Evolutionary conservation across 1,140 invertebrate genomes (phyloP), one percentile per base, ranked within the genome.

Genomic region (Trichonephila clavipes): DNA sequence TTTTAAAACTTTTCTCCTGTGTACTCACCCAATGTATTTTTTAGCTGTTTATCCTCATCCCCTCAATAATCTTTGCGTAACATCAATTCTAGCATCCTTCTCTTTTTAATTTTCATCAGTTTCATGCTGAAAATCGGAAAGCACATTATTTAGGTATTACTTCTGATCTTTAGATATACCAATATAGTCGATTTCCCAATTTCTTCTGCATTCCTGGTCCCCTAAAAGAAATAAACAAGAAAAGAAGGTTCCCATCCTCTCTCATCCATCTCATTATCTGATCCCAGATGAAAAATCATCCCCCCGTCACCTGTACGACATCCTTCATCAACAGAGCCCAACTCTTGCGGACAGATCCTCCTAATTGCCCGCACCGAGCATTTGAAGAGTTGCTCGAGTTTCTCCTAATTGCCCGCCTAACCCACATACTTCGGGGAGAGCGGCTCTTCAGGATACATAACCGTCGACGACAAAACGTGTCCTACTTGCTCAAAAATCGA

Each of bases 401-500:
- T 51, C 51, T 51, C 82, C 82, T 83, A 59, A 59, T 59, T 83
- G 44, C 34, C 44, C 40, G 24, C 34, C 77, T 82, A 19, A 16
- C 72, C 72, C 72, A 19, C 72, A 40, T 77, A 28, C 72, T 77
- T 40, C 72, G 16, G 24, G 21, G 28, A 40, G 72, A 77, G 24
- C 24, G 72, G 16, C 16, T 62, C 16, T 18, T 14, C 44, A 69
- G 28, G 87, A 21, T 81, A 21, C 66, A 90, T 51, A 51, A 10
- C 51, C 51, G 7, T 12, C 10, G 88, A 81, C 88, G 69, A 77
- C 51, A 16, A n/a, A 77, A 77, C 72, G 28, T 90, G 88, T 90
- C 88, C 88, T 81, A 90, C 88, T 59, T 87, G 69, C 88, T 58
- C 5, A 21, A 19, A 40, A 64, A 90, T 90, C 88, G 88, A 90